A percentile compares a stretch with the other conserved stretches of the same genome.
These are phyloP conservation scores for Cryptophagus acutangulus DNA, from an alignment of 2,888 invertebrate species.

Conservation along the genomic window DNA sequence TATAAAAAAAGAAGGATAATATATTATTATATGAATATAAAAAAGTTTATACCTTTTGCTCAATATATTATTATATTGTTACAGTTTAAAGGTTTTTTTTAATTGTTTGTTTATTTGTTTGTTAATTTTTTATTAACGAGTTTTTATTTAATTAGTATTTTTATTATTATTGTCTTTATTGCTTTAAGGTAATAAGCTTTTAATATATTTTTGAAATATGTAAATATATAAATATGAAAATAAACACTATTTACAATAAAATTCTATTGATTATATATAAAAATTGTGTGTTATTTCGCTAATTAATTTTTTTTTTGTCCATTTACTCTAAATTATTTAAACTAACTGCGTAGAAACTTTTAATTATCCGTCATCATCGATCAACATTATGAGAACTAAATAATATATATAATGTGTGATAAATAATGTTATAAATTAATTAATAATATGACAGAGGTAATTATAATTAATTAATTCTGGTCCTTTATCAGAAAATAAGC, in stretches of 20 bases:
- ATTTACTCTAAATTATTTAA: no score
- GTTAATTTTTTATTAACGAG: slow-evolving; percentile 22
- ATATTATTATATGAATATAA: slow-evolving; percentile 14
- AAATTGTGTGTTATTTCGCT: slow-evolving; percentile 1
- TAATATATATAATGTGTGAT: no score
- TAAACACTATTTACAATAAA: slow-evolving; percentile 36
- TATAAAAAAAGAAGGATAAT: slow-evolving; percentile 3
- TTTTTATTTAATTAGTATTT: slow-evolving; percentile 13
- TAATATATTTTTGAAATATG: slow-evolving; percentile 47
- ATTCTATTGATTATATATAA: slow-evolving; percentile 21
- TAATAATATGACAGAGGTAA: no score
- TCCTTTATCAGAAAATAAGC: no score
- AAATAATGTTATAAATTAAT: no score
- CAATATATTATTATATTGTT: slow-evolving; percentile 48
- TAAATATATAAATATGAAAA: slow-evolving; percentile 49
- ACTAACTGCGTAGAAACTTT: no score
- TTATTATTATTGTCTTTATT: slow-evolving; percentile 37
- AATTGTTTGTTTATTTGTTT: slow-evolving; percentile 31
- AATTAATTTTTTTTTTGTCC: no score
- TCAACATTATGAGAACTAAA: no score
- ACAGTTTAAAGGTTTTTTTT: slow-evolving; percentile 39
- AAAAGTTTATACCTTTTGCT: slow-evolving; percentile 41
- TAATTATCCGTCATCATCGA: no score
- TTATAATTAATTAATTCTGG: no score
- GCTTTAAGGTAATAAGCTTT: slow-evolving; percentile 43